Conservation (phyloP, 53 echinoderm and acorn worm genomes). For the Henricia sp. region DNA sequence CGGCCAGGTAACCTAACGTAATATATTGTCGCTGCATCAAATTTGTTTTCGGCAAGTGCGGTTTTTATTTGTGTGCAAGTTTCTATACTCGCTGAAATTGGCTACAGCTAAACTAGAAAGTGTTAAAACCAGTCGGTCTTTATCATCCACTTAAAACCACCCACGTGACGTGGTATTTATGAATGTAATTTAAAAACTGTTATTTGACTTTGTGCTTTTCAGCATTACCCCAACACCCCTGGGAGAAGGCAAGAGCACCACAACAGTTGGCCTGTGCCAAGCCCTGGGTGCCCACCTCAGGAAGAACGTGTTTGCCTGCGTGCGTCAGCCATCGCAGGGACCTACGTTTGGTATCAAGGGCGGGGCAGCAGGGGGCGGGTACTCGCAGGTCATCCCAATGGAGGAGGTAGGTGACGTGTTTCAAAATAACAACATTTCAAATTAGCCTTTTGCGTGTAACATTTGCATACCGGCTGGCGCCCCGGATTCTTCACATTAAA, state of each 20-base stretch:
- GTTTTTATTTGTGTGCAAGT: neutral
- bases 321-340: constrained; percentile 98
- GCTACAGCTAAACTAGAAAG: too few species aligned
- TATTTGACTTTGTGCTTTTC: neutral
- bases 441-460: too few species aligned
- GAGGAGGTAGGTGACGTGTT: constrained; percentile 72
- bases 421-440: neutral
- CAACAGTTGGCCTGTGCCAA: constrained; percentile 91
- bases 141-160: too few species aligned
- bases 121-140: too few species aligned
- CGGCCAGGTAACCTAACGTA: too few species aligned
- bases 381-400: constrained; percentile 98
- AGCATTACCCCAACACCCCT: constrained; percentile 99
- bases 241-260: constrained; percentile 98
- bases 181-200: too few species aligned
- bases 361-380: constrained; percentile 96
- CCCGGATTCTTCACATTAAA: too few species aligned
- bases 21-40: too few species aligned
- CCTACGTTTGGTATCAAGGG: constrained; percentile 99
- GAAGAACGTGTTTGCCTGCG: constrained; percentile 98
- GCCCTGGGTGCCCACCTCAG: constrained; percentile 94
- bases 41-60: neutral
- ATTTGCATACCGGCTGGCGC: too few species aligned
- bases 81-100: neutral
- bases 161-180: too few species aligned